These are phyloP conservation scores for Toxonevra muliebris DNA, from an alignment of 2,888 invertebrate genomes.

Conservation along the genomic window DNA sequence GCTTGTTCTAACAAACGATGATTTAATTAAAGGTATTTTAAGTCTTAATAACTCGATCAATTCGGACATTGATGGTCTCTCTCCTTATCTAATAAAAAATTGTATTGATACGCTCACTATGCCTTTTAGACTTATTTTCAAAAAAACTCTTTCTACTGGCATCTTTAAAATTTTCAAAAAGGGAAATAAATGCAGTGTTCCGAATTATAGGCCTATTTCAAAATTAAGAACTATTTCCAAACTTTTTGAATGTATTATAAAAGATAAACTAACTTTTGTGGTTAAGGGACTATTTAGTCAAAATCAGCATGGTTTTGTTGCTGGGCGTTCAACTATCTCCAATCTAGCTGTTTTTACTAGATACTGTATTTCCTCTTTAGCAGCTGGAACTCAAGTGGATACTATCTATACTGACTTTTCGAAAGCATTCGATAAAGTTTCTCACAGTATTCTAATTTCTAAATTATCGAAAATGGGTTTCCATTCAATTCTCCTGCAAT, in stretches of 20 bases:
- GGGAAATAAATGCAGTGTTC: too few species aligned
- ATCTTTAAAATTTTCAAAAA: too few species aligned
- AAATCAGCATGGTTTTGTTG: neutral
- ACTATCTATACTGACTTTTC: conserved; percentile 1
- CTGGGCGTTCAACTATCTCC: neutral
- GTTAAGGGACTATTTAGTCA: neutral
- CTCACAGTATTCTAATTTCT: neutral
- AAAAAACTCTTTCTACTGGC: too few species aligned
- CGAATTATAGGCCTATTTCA: too few species aligned
- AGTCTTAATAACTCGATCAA: too few species aligned
- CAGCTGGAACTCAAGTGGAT: neutral
- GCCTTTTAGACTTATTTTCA: too few species aligned
- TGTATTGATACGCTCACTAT: too few species aligned
- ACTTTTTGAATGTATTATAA: conserved; percentile 1
- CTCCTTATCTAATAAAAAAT: too few species aligned
- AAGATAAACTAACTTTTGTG: neutral
- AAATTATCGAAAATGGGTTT: neutral
- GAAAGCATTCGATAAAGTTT: neutral
- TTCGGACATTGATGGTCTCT: too few species aligned
- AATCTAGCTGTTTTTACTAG: neutral
- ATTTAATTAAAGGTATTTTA: too few species aligned
- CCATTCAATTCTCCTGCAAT: neutral
- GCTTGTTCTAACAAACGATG: too few species aligned
- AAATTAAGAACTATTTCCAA: neutral
- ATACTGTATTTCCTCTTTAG: neutral